Conservation (phyloP, 1,140 invertebrate genomes). For the Brachionus paranguensis region DNA sequence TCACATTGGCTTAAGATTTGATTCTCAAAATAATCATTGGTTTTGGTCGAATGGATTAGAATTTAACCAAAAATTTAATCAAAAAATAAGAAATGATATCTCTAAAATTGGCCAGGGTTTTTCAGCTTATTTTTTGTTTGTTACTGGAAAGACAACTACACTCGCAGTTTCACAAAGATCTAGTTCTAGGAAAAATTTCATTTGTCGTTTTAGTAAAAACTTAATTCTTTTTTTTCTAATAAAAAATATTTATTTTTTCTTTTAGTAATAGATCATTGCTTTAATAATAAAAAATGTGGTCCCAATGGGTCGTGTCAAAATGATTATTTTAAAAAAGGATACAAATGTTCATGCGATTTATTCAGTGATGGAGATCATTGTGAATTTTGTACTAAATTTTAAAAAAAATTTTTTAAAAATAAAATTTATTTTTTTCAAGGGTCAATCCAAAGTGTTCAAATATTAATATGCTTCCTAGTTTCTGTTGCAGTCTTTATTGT, state of each 20-base stretch:
- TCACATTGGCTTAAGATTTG: not conserved
- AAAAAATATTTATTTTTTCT: not conserved
- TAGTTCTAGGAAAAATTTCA: not conserved
- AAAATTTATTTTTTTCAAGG: not conserved
- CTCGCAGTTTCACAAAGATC: not conserved
- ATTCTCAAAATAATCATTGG: not conserved
- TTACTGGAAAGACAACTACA: not conserved
- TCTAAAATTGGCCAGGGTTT: not conserved
- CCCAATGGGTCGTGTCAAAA: not conserved
- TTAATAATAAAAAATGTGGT: not conserved
- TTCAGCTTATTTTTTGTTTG: not conserved
- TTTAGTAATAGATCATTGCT: slow-evolving; percentile 6
- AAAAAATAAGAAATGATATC: not conserved
- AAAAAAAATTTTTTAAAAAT: not conserved
- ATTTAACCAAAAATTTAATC: not conserved
- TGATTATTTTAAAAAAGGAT: not conserved
- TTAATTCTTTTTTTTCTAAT: not conserved
- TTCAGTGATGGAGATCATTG: not conserved
- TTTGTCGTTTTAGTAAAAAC: slow-evolving; percentile 9
- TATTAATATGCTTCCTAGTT: not conserved
- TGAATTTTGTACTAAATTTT: not conserved
- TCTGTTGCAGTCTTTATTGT: not conserved
- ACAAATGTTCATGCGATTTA: not conserved
- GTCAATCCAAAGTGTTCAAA: not conserved
- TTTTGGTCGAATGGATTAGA: not conserved